Evolutionary conservation across 1,140 invertebrate species (phyloP).

Genomic region (Elymnias hypermnestra): DNA sequence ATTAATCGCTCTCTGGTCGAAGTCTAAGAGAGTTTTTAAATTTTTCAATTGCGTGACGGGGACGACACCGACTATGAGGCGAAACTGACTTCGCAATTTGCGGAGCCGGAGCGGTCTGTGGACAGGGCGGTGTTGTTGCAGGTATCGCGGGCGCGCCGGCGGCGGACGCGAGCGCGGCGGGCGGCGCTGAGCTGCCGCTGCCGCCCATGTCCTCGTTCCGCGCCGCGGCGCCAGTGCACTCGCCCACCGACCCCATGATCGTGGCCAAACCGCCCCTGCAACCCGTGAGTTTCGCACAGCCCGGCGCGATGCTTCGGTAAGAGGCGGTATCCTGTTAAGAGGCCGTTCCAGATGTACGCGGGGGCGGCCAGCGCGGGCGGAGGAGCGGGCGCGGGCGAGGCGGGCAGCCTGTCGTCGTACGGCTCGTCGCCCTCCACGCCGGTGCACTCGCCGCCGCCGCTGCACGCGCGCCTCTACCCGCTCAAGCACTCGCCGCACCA

Average conservation of each 20-base stretch:
- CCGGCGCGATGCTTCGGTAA: no score
- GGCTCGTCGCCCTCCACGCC: constrained; percentile 93
- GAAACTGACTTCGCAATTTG: no score
- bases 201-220: constrained; percentile 96
- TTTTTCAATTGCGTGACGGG: no score
- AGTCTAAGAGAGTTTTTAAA: no score
- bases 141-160: constrained; percentile 77
- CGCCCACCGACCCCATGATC: constrained; percentile 75
- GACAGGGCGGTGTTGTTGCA: constrained; percentile 56
- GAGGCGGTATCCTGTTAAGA: no score
- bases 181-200: constrained; percentile 80
- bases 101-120: no score
- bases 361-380: constrained; percentile 71
- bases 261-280: constrained; percentile 73
- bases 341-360: constrained; percentile 84
- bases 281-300: constrained; percentile 58
- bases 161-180: constrained; percentile 78
- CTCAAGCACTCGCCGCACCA: constrained; percentile 52
- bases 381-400: no score
- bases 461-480: constrained; percentile 75
- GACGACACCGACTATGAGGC: no score
- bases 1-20: no score
- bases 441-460: constrained; percentile 89
- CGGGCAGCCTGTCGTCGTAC: constrained; percentile 94
- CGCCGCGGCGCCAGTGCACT: constrained; percentile 77